A percentile compares a stretch with the other conserved stretches of the same genome.
phyloP scores from a whole-genome alignment of 2,113 vertebrate genomes.

The Etheostoma spectabile region DNA sequence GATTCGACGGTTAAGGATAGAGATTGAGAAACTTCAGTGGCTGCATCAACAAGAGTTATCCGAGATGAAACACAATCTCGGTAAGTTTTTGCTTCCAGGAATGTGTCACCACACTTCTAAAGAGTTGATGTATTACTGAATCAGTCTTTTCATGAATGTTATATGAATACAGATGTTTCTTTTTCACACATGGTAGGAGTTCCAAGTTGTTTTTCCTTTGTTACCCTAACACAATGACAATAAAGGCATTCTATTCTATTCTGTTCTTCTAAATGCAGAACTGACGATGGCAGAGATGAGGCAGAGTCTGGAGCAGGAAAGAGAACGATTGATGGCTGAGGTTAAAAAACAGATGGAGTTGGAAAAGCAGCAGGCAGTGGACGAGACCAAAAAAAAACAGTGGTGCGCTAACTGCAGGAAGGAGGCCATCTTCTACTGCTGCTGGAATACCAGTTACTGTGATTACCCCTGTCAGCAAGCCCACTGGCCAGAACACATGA shows the following conservation, averaged over 20 bases:
- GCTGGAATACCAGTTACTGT: slow-evolving; percentile 99
- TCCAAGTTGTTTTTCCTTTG: not conserved
- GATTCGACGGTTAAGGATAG: slow-evolving; percentile 96
- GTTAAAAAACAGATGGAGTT: slow-evolving; percentile 95
- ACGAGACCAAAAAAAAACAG: slow-evolving; percentile 98
- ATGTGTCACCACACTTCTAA: not conserved
- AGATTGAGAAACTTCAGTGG: slow-evolving; percentile 98
- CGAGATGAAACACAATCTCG: slow-evolving; percentile 98
- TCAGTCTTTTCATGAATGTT: not conserved
- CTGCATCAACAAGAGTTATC: slow-evolving; percentile 96
- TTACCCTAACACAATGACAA: not conserved
- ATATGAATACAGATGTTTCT: not conserved
- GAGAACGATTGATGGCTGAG: slow-evolving; percentile 92
- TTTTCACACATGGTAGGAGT: not conserved
- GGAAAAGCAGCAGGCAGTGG: slow-evolving; percentile 95
- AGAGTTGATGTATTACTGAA: not conserved
- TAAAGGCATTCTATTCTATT: too few species aligned
- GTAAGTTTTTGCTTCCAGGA: slow-evolving; percentile 74
- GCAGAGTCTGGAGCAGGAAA: slow-evolving; percentile 96
- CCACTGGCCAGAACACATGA: slow-evolving; percentile 99
- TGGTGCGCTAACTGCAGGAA: slow-evolving; percentile 99
- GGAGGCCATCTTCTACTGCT: slow-evolving; percentile 98
- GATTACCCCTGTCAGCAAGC: slow-evolving; percentile 99
- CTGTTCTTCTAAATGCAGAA: slow-evolving; percentile 78
- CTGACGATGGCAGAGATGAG: slow-evolving; percentile 99